Evolutionary conservation across 2,888 invertebrate species (phyloP), one percentile per base, ranked within the genome.

Genomic region (Agonopterix alstromeriana): DNA sequence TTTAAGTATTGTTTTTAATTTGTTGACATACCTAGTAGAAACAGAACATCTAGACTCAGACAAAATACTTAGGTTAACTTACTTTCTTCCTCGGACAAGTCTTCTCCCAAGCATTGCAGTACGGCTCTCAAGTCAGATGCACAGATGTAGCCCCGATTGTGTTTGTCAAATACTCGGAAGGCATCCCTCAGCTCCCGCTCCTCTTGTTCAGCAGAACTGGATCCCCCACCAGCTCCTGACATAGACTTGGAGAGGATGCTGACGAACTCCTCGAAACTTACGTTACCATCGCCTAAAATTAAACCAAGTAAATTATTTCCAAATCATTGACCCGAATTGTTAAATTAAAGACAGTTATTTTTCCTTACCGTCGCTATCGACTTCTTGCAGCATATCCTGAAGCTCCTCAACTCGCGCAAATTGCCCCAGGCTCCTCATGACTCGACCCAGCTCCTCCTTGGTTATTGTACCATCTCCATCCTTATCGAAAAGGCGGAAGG

Each of bases 1-100:
- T 14, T 2, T 14, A 1, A n/a, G n/a, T n/a, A n/a, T n/a, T n/a
- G n/a, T n/a, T n/a, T n/a, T n/a, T n/a, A n/a, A n/a, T n/a, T n/a
- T n/a, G n/a, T n/a, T n/a, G n/a, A n/a, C n/a, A n/a, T n/a, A n/a
- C n/a, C n/a, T n/a, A n/a, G n/a, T n/a, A n/a, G 4, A 17, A 17
- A 17, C 17, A 17, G 17, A 17, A 17, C 17, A 17, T 17, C 17
- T 17, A 17, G 17, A 4, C 17, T 17, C 17, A 3, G 17, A 17
- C 17, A 2, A 17, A 17, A 17, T 2, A 17, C 17, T 3, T 40
- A 11, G 12, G n/a, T 8, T 41, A n/a, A 35, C 93, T 92, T 74
- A 95, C 96, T 97, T 79, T 97, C 97, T 79, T 97, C 97, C 67
- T 97, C 97, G 9, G 95, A 94, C 44, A 97, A 80, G 70, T 96